Base-by-base conservation (phyloP, 1,140 invertebrate genomes). In the Neelides sp. region DNA sequence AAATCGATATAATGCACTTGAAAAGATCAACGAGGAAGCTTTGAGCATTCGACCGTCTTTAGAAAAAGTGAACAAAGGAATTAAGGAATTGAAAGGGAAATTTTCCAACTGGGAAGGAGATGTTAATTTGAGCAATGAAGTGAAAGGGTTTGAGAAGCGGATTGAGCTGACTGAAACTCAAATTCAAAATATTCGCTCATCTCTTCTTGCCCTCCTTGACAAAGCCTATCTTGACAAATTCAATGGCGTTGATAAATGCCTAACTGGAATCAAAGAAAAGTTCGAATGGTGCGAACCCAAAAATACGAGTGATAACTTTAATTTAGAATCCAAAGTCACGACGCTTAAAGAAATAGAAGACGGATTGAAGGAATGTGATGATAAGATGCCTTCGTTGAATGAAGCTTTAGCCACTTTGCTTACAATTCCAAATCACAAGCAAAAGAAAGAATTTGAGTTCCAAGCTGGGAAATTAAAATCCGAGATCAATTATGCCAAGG, bases 271-370 rank as follows among this genome's bases (percentile, higher is more conserved):
- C 41, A 81, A 81, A 55, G 91, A 95, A 63, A 95, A 95, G 67
- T 77, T 91, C 0, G 71, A 76, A n/a, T 95, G 90, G 88, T 94
- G 89, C 67, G 75, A 81, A 54, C 83, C 85, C 1, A 89, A 94
- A 65, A 75, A 80, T 4, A 78, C 78, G 24, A 88, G 82, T 62
- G 89, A 95, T 64, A 79, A 80, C 64, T 93, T 90, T 63, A 92
- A 88, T 65, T 71, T 94, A n/a, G 85, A 94, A 71, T 81, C 88
- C 0, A 95, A 95, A 70, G 74, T 85, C 62, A 76, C 80, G 2
- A 82, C 87, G 5, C 62, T 93, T n/a, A 65, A 72, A 50, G 85
- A 89, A 55, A 78, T 91, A 1, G 75, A 82, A 65, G 72, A 71
- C 46, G 80, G 78, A 28, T 75, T 91, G 37, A 65, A 69, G 13